Evolutionary conservation across 1,140 invertebrate species (phyloP).

Genomic region (Apis florea): DNA sequence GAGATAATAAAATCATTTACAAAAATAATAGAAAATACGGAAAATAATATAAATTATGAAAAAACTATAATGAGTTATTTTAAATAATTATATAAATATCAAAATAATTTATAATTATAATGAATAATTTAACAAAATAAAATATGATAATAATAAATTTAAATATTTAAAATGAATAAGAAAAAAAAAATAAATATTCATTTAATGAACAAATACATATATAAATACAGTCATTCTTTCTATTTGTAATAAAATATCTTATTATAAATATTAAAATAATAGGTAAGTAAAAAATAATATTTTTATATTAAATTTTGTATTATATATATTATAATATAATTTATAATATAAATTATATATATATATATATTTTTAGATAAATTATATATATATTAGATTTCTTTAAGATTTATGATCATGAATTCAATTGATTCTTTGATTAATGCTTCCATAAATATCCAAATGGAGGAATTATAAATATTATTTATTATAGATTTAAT

Average conservation of each 20-base stretch:
- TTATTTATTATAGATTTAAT: background rate
- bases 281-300: background rate
- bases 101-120: background rate
- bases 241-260: no score
- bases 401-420: background rate
- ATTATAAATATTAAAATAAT: constrained; percentile 33
- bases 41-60: background rate
- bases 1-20: background rate
- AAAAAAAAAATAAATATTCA: constrained; percentile 18
- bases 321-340: background rate
- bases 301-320: background rate
- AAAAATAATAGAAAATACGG: background rate
- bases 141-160: background rate
- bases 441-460: background rate
- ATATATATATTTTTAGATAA: no score
- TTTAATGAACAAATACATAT: background rate
- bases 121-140: constrained; percentile 8
- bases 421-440: background rate
- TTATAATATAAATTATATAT: background rate
- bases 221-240: background rate
- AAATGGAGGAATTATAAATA: constrained; percentile 21
- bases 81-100: background rate
- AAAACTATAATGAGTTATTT: background rate
- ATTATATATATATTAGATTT: background rate
- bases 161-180: background rate